Percentiles rank a stretch among this genome's conserved stretches.
phyloP scores from a whole-genome alignment of 2,113 vertebrate species.

The Nycticebus coucang region DNA sequence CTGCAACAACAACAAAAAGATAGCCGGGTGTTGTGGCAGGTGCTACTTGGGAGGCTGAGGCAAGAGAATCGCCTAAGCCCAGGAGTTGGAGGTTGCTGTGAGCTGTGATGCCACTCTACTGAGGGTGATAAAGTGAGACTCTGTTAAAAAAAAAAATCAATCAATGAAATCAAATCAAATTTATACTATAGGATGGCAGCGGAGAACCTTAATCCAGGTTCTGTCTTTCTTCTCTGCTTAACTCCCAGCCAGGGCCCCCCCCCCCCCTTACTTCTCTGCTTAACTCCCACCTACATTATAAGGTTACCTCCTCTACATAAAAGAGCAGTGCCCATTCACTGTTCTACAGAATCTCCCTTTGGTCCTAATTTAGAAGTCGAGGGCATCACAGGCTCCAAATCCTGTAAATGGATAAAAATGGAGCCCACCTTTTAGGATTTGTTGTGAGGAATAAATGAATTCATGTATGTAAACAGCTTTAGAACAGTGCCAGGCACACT shows the following conservation, averaged over 20 bases:
- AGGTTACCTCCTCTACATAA: background rate
- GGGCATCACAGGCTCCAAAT: background rate
- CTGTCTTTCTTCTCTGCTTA: background rate
- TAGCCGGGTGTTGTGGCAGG: no score
- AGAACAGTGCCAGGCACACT: background rate
- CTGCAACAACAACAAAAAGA: no score
- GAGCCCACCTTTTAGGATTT: background rate
- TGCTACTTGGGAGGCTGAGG: no score
- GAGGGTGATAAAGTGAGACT: no score
- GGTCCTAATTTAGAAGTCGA: background rate
- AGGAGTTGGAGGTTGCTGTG: no score
- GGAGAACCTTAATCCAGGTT: background rate
- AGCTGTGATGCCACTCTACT: no score
- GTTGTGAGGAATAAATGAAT: background rate
- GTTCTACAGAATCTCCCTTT: background rate
- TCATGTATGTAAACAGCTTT: background rate
- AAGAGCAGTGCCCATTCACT: background rate
- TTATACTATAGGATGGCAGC: background rate
- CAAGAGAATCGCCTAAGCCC: no score
- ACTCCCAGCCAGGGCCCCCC: background rate
- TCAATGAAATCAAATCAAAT: background rate
- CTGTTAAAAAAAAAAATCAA: no score
- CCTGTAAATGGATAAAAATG: background rate
- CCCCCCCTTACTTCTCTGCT: background rate
- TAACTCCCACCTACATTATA: background rate